Evolutionary conservation across 2,888 invertebrate genomes (phyloP), one percentile per base, ranked within the genome.

Genomic region (Drosophila subsilvestris): DNA sequence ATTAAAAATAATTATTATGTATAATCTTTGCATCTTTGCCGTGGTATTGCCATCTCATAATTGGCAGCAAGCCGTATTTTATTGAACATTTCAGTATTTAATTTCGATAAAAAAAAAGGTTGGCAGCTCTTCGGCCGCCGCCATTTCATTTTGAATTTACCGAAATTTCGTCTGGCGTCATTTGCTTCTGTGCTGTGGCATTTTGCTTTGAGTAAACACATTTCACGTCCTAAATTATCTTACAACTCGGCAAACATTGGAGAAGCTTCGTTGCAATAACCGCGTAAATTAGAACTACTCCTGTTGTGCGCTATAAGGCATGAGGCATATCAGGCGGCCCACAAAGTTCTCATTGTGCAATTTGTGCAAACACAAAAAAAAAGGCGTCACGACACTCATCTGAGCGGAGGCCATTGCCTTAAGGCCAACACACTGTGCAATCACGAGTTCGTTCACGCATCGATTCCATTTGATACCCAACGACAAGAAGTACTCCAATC

Each of bases 61-160:
- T 0, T 37, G 14, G 37, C 14, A 37, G 37, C n/a, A n/a, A n/a
- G n/a, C n/a, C n/a, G n/a, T n/a, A n/a, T n/a, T n/a, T n/a, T n/a
- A n/a, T n/a, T n/a, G n/a, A n/a, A n/a, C n/a, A n/a, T n/a, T n/a
- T n/a, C n/a, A n/a, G n/a, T n/a, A n/a, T n/a, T n/a, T n/a, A n/a
- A n/a, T n/a, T n/a, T n/a, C n/a, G n/a, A n/a, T n/a, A n/a, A n/a
- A n/a, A n/a, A n/a, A n/a, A n/a, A n/a, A n/a, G n/a, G n/a, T n/a
- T n/a, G 37, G 37, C 37, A 37, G 14, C 14, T n/a, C 37, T 37
- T 14, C 37, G 7, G n/a, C 37, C 37, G 63, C 65, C 65, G 65
- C 65, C 65, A 65, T 65, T 65, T 65, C 53, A 43, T 27, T 65
- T 65, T 65, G 63, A 65, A 65, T 48, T 48, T 65, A 65, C 65